phyloP scores from a whole-genome alignment of 2,888 invertebrate genomes.

The Nemotelus nigrinus region DNA sequence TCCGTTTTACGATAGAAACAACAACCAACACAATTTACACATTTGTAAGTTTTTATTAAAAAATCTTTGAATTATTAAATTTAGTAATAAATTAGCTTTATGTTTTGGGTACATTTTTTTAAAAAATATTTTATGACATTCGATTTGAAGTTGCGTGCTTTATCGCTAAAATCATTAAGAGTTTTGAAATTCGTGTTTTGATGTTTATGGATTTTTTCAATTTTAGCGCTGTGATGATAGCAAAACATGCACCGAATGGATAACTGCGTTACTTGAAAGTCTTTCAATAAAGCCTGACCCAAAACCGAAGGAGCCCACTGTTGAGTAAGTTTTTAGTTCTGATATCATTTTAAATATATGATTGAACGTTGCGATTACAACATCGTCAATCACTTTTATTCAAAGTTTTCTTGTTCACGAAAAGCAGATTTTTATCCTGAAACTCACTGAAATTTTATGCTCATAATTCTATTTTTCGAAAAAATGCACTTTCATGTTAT shows the following conservation, averaged over 20 bases:
- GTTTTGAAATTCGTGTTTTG: too few species aligned
- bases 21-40: constrained; percentile 58
- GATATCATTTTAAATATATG: background rate
- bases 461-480: too few species aligned
- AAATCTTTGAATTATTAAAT: background rate
- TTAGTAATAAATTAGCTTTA: too few species aligned
- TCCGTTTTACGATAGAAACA: constrained; percentile 59
- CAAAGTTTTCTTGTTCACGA: background rate
- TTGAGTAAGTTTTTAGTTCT: constrained; percentile 30
- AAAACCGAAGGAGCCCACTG: constrained; percentile 46
- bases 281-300: constrained; percentile 48
- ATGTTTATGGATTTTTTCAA: background rate
- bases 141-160: too few species aligned
- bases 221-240: constrained; percentile 59
- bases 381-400: background rate
- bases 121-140: too few species aligned
- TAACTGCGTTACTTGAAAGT: constrained; percentile 57
- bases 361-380: background rate
- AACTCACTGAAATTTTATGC: too few species aligned
- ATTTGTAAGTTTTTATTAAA: constrained; percentile 54
- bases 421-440: too few species aligned
- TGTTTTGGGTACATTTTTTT: too few species aligned
- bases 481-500: too few species aligned
- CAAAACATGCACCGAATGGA: constrained; percentile 58
- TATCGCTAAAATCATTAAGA: too few species aligned